These are phyloP conservation scores for Aulostomus chinensis DNA, from an alignment of 2,797 vertebrate genomes.

Conservation along the genomic window DNA sequence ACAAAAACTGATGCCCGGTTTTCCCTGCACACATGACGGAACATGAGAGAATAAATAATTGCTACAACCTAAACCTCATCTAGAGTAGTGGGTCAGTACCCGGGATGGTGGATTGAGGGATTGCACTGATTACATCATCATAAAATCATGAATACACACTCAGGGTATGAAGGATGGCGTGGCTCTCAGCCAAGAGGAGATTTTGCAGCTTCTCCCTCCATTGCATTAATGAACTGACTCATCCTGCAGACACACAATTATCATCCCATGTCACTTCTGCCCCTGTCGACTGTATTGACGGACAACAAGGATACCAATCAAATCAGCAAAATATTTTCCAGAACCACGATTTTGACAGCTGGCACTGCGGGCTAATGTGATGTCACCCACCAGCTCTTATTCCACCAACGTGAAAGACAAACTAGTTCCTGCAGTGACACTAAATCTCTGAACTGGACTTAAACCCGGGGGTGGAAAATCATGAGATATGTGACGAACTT, in stretches of 20 bases:
- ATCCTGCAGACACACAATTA: not conserved
- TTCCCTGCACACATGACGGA: no score
- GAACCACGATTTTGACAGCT: no score
- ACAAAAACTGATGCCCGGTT: no score
- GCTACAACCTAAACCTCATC: no score
- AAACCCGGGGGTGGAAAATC: not conserved
- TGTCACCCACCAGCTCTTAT: no score
- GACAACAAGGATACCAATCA: no score
- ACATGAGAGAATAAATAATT: no score
- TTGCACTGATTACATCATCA: slow-evolving; percentile 54
- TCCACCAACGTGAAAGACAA: no score
- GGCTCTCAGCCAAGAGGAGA: slow-evolving; percentile 46
- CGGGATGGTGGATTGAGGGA: slow-evolving; percentile 30
- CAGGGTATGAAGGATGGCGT: slow-evolving; percentile 19
- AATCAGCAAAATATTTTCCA: no score
- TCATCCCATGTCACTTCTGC: not conserved
- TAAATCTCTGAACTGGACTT: not conserved
- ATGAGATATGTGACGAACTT: no score
- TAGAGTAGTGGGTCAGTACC: slow-evolving; percentile 16
- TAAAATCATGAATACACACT: slow-evolving; percentile 16
- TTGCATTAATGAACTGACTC: slow-evolving; percentile 1
- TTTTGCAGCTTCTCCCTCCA: slow-evolving; percentile 41
- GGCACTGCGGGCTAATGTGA: no score
- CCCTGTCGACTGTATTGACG: no score
- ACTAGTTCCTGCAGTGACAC: not conserved